Conservation (phyloP, 2,888 invertebrate genomes). For the Troides helena region DNA sequence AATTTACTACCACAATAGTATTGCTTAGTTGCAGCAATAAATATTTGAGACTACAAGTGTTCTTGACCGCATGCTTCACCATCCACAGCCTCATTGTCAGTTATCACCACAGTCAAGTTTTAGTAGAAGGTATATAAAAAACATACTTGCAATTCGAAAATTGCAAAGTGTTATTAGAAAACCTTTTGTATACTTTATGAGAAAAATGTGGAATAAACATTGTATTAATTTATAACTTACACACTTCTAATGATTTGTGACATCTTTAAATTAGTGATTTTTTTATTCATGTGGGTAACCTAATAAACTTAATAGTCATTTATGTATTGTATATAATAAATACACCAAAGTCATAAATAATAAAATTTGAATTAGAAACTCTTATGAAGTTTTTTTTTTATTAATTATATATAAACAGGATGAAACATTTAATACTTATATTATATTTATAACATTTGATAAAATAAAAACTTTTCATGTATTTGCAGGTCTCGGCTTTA, state of each 20-base stretch:
- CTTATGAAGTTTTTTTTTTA: conserved; percentile 55
- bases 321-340: conserved; percentile 78
- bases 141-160: too few species aligned
- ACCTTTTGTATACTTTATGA: too few species aligned
- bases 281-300: conserved; percentile 62
- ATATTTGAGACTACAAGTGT: too few species aligned
- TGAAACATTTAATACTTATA: conserved; percentile 51
- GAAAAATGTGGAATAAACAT: neutral
- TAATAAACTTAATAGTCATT: conserved; percentile 61
- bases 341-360: conserved; percentile 79
- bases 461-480: conserved; percentile 37
- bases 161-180: too few species aligned
- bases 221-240: neutral
- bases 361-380: conserved; percentile 72
- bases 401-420: conserved; percentile 28
- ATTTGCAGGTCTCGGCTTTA: conserved; percentile 90
- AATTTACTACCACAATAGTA: too few species aligned
- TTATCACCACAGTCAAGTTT: too few species aligned
- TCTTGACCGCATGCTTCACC: too few species aligned
- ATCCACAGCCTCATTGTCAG: too few species aligned
- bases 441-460: conserved; percentile 50
- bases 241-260: conserved; percentile 11
- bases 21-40: too few species aligned
- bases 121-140: too few species aligned
- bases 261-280: conserved; percentile 46